Percentiles rank a stretch among this genome's conserved stretches.
Conservation (phyloP, 2,113 vertebrate species). For the Cepphus grylle region DNA sequence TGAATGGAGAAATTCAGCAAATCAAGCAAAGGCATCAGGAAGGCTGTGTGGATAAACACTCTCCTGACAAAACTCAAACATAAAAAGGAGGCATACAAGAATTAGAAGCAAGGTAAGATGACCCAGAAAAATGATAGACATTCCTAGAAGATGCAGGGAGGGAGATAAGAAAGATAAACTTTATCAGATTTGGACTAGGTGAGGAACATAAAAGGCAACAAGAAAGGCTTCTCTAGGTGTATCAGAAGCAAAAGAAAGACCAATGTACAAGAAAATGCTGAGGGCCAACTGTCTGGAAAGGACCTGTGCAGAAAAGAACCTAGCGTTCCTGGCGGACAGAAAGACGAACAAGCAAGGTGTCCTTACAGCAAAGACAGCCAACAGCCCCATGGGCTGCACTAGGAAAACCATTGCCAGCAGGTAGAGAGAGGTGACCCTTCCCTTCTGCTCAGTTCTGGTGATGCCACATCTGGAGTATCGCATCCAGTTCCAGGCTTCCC, state of each 20-base stretch:
- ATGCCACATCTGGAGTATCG: not conserved
- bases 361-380: not conserved
- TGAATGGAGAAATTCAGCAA: not conserved
- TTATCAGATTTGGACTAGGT: fast-evolving
- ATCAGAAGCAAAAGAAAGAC: not conserved
- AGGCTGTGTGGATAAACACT: not conserved
- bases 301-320: not conserved
- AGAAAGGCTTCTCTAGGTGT: not conserved
- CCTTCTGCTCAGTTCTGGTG: not conserved
- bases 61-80: not conserved
- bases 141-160: not conserved
- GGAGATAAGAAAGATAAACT: not conserved
- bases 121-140: not conserved
- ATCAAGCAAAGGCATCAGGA: not conserved
- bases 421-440: not conserved
- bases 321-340: not conserved
- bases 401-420: not conserved
- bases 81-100: not conserved
- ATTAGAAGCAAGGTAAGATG: not conserved
- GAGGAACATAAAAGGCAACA: not conserved
- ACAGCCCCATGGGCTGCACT: not conserved
- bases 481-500: not conserved
- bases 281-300: not conserved
- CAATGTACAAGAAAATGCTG: not conserved
- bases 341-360: not conserved